phyloP scores from a whole-genome alignment of 1,140 invertebrate species.

The Neodiprion lecontei region DNA sequence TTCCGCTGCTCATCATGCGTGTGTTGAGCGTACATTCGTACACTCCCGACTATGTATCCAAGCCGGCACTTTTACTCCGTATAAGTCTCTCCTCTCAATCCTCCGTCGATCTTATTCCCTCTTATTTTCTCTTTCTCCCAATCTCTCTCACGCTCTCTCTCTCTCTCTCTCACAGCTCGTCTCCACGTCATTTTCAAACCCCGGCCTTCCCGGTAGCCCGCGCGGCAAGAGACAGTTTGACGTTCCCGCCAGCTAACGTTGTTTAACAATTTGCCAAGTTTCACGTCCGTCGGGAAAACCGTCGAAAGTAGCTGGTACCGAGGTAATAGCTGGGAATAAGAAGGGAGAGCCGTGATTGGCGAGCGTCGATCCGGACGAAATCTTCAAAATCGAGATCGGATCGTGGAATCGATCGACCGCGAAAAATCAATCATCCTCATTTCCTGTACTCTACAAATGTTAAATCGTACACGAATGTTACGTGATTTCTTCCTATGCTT shows the following conservation, averaged over 20 bases:
- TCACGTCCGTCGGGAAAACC: not conserved
- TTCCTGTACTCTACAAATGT: too few species aligned
- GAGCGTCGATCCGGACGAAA: too few species aligned
- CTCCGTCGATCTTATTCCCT: constrained; percentile 14
- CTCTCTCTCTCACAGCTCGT: too few species aligned
- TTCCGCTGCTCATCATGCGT: not conserved
- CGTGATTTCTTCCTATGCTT: not conserved
- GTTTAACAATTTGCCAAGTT: not conserved
- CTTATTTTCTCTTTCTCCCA: constrained; percentile 11
- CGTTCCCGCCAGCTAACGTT: not conserved
- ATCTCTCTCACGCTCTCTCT: constrained; percentile 24
- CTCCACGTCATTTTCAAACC: not conserved
- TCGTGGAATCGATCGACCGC: too few species aligned
- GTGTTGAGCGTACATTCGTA: not conserved
- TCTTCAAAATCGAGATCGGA: too few species aligned
- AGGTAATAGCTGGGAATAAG: too few species aligned
- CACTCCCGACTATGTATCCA: too few species aligned
- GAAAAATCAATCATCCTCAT: too few species aligned
- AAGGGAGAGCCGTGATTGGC: too few species aligned
- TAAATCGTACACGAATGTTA: too few species aligned
- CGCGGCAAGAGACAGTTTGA: not conserved
- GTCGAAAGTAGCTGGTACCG: too few species aligned
- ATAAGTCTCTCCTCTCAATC: constrained; percentile 13
- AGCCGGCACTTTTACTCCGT: not conserved
- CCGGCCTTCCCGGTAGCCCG: not conserved